A percentile compares a stretch with the other conserved stretches of the same genome.
Evolutionary conservation across 2,888 invertebrate genomes (phyloP).

Genomic region (Lumbricus terrestris): DNA sequence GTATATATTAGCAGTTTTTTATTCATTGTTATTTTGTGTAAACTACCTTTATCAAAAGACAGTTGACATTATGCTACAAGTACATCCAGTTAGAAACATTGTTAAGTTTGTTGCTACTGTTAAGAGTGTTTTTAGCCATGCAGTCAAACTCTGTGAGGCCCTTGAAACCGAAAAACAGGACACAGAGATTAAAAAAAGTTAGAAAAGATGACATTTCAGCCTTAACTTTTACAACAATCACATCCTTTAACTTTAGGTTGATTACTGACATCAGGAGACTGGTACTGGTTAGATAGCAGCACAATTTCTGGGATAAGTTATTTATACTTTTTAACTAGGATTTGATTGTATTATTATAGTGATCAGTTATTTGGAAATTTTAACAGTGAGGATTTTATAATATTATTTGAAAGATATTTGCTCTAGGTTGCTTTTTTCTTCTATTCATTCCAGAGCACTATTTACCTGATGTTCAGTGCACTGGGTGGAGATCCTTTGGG

Average conservation of each 20-base stretch:
- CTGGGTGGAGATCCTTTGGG: slow-evolving; percentile 87
- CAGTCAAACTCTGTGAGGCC: too few species aligned
- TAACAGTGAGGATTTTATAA: neutral
- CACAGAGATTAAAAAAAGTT: neutral
- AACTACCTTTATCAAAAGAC: too few species aligned
- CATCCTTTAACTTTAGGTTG: neutral
- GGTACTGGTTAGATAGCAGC: neutral
- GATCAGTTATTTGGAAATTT: too few species aligned
- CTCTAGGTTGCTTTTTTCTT: neutral
- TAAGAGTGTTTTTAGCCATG: too few species aligned
- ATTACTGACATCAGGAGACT: neutral
- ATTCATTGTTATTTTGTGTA: too few species aligned
- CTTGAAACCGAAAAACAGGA: neutral
- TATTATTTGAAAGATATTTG: neutral
- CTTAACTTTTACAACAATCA: neutral
- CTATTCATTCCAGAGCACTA: slow-evolving; percentile 64
- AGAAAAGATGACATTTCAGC: neutral
- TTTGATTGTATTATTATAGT: neutral
- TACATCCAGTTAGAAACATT: too few species aligned
- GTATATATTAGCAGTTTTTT: too few species aligned
- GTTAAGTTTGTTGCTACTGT: too few species aligned
- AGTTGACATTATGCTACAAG: too few species aligned
- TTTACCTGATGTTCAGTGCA: slow-evolving; percentile 89
- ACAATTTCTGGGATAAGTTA: neutral
- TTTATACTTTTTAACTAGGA: neutral